Base-by-base conservation (phyloP, 1,140 invertebrate genomes). In the Gonatopus flavifemur region DNA sequence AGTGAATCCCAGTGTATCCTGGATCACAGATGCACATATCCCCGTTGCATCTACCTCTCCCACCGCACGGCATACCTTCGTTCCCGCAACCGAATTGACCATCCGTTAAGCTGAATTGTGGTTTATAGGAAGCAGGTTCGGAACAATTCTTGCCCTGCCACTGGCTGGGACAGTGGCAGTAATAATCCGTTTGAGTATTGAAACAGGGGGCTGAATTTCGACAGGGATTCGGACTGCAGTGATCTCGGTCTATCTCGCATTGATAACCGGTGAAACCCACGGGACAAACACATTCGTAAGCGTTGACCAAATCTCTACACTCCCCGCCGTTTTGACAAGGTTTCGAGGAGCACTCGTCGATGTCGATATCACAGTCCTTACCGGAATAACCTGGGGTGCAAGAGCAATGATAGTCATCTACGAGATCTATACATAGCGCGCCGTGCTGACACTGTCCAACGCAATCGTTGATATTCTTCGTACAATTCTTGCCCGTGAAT, bases 61-160 rank as follows among this genome's bases (percentile, higher is more conserved):
- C 87, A 36, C 88, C 88, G 66, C 91, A 94, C 18, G 79, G 80
- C 30, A 73, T 67, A 0, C 71, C 73, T 24, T 79, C 79, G 61
- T 76, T 74, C 19, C 79, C 79, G 50, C 80, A 67, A 37, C 70
- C 67, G 30, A 73, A 51, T 43, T 58, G 62, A 62, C 71, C 70
- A 59, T 72, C 52, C 51, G 64, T 58, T 49, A 70, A 45, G 4
- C 81, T 76, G 55, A 83, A 83, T 13, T 84, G 81, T 3, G 82
- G 83, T 64, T 81, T 81, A 38, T 83, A 77, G 5, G 82, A 79
- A 42, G 82, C 82, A 9, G 82, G 74, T 56, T 88, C 84, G 59
- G 91, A 91, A 72, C 94, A 97, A 77, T 93, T 94, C 70, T 90
- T 91, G 24, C 94, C 94, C 49, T 88, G 86, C 84, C 91, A 95